Evolutionary conservation across 2,797 vertebrate species (phyloP).

Genomic region (Momotus momota): DNA sequence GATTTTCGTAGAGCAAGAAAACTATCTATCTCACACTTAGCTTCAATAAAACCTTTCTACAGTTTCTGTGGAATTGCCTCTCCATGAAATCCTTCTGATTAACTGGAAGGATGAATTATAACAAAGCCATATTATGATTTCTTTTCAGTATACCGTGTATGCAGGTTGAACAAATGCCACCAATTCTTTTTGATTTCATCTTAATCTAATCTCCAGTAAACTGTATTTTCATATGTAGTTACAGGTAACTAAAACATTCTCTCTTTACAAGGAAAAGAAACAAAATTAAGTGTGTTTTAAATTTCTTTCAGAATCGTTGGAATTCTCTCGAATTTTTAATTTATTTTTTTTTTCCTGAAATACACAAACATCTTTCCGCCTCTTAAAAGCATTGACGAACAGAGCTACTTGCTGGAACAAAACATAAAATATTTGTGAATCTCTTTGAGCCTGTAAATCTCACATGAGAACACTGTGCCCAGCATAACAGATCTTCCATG

Average conservation of each 20-base stretch:
- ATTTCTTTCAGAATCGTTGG: neutral
- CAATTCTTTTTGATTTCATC: neutral
- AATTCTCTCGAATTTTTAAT: neutral
- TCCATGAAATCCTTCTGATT: neutral
- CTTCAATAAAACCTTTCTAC: neutral
- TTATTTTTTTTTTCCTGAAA: neutral
- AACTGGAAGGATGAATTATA: neutral
- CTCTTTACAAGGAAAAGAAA: neutral
- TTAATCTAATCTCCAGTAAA: neutral
- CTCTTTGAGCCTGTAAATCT: neutral
- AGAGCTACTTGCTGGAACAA: neutral
- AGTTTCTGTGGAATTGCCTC: neutral
- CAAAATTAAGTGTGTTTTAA: rapidly evolving
- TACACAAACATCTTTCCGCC: neutral
- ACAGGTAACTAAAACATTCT: neutral
- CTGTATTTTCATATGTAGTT: neutral
- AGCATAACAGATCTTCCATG: neutral
- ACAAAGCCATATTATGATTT: neutral
- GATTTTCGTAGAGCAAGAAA: neutral
- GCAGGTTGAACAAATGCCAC: neutral
- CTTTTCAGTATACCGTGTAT: neutral
- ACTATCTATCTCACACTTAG: neutral
- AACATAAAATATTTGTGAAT: neutral
- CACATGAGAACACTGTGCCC: neutral
- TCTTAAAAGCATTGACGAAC: neutral